Evolutionary conservation across 23 tunicate species (phyloP).

Genomic region (Diplosoma virens): DNA sequence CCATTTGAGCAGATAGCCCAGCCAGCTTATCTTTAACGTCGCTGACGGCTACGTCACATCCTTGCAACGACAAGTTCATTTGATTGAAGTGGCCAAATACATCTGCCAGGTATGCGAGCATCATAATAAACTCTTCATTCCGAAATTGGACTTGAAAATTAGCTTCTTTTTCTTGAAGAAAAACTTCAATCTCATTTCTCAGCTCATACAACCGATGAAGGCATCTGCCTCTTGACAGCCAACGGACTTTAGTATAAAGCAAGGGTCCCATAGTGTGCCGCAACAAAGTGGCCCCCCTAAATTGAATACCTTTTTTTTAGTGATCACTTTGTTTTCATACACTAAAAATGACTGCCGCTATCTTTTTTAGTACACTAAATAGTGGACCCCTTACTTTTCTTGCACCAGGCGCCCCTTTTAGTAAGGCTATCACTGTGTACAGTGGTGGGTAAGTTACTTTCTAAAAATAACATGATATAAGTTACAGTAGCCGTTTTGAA

Average conservation of each 20-base stretch:
- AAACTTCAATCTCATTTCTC: conserved; percentile 25
- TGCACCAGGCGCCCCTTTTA: too few species aligned
- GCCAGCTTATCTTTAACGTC: conserved; percentile 40
- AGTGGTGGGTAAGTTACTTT: too few species aligned
- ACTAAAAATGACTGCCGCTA: too few species aligned
- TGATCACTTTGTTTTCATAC: too few species aligned
- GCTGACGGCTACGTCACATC: conserved; percentile 32
- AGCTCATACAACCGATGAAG: conserved; percentile 43
- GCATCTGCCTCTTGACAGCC: conserved; percentile 24
- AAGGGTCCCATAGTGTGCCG: conserved; percentile 1
- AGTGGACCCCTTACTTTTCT: too few species aligned
- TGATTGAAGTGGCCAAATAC: conserved; percentile 38
- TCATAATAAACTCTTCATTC: conserved; percentile 7
- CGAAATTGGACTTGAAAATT: conserved; percentile 16
- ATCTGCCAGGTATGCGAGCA: conserved; percentile 34
- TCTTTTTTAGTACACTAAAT: too few species aligned
- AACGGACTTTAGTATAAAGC: conserved; percentile 30
- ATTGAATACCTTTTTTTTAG: too few species aligned
- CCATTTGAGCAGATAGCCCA: conserved; percentile 41
- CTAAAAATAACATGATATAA: too few species aligned
- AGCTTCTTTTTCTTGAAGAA: conserved; percentile 27
- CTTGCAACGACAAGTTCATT: conserved; percentile 38
- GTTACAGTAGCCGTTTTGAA: too few species aligned
- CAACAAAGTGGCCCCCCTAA: too few species aligned
- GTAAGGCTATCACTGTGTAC: too few species aligned